Percentiles rank a stretch among this genome's conserved stretches.
Conservation (phyloP, 2,888 invertebrate genomes). For the Diarsia brunnea region DNA sequence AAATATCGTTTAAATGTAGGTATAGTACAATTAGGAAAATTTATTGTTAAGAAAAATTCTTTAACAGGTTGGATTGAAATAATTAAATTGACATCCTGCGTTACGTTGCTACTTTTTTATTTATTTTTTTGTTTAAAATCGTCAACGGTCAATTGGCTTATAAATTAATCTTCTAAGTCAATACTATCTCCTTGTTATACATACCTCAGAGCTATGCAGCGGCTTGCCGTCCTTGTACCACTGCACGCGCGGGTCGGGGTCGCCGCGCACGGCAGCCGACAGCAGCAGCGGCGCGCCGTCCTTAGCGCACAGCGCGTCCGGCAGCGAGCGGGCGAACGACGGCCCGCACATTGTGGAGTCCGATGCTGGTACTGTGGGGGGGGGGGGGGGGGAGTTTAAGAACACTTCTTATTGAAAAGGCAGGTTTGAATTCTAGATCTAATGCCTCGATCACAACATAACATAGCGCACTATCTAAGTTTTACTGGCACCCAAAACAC, state of each 20-base stretch:
- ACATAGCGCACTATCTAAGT: too few relatives aligned
- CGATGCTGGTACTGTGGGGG: constrained; percentile 94
- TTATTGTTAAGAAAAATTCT: too few relatives aligned
- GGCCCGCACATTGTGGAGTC: constrained; percentile 97
- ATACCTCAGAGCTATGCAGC: constrained; percentile 82
- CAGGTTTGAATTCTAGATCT: too few relatives aligned
- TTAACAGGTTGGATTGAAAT: too few relatives aligned
- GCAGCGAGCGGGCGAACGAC: constrained; percentile 94
- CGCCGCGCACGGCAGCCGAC: constrained; percentile 96
- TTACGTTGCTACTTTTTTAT: not conserved
- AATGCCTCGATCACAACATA: too few relatives aligned
- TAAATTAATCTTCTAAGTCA: too few relatives aligned
- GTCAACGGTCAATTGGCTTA: too few relatives aligned
- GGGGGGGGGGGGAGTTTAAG: not conserved
- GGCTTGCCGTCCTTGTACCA: constrained; percentile 97
- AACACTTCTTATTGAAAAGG: too few relatives aligned
- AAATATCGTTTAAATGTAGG: not conserved
- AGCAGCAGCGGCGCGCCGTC: constrained; percentile 97
- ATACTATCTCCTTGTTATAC: not conserved
- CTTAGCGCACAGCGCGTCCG: constrained; percentile 93
- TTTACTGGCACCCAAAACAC: too few relatives aligned
- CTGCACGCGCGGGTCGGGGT: constrained; percentile 97
- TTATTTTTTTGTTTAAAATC: too few relatives aligned
- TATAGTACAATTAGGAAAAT: too few relatives aligned
- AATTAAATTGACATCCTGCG: not conserved